Evolutionary conservation across 2,797 vertebrate species (phyloP), one percentile per base, ranked within the genome.

Genomic region (Microtus agrestis): DNA sequence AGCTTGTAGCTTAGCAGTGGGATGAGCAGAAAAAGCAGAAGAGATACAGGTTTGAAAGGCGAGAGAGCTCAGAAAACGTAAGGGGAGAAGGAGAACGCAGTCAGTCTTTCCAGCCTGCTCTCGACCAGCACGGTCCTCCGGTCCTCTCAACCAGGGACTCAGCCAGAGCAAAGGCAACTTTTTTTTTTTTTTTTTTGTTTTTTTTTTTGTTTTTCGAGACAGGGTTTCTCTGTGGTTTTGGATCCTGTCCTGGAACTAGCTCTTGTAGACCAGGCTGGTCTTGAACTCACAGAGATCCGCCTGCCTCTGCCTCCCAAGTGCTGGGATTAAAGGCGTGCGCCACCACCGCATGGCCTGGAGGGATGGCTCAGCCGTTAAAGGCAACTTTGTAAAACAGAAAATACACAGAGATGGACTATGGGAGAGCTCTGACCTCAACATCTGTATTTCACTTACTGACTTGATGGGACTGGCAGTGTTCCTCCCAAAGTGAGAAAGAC

Each of bases 311-410:
- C n/a, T n/a, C n/a, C n/a, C n/a, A n/a, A n/a, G n/a, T n/a, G n/a
- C n/a, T n/a, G n/a, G n/a, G n/a, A n/a, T n/a, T n/a, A n/a, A n/a
- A n/a, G n/a, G n/a, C n/a, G n/a, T n/a, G n/a, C n/a, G n/a, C n/a
- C n/a, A n/a, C n/a, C n/a, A n/a, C n/a, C n/a, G n/a, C n/a, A n/a
- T n/a, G n/a, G n/a, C n/a, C n/a, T n/a, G n/a, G n/a, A n/a, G n/a
- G n/a, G n/a, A n/a, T n/a, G n/a, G n/a, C n/a, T n/a, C n/a, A n/a
- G n/a, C n/a, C n/a, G n/a, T n/a, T n/a, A 91, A 90, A 95, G 59
- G 63, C 76, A 82, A 63, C 77, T 95, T 63, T 48, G 69, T 37
- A 74, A 91, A 85, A 54, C 87, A 27, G 31, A 79, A 90, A 87
- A 34, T 19, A 40, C 8, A 48, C 13, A 80, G 43, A 48, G 31